Evolutionary conservation across 2,797 vertebrate genomes (phyloP).

Genomic region (Adrianichthys oophorus): DNA sequence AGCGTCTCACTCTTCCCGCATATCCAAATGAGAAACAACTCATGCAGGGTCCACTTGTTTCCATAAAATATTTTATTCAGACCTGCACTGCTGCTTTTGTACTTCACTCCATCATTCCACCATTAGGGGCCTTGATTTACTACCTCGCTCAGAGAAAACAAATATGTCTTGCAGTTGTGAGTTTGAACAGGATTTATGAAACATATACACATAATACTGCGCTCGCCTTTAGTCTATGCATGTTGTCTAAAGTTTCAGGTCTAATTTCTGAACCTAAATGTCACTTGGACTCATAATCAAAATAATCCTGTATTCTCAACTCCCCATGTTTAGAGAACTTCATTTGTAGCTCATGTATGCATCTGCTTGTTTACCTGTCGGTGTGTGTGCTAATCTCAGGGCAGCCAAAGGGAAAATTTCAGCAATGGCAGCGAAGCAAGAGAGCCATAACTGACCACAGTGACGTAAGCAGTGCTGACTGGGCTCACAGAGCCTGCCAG

Average conservation of each 20-base stretch:
- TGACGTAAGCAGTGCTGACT: constrained; percentile 53
- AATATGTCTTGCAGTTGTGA: constrained; percentile 21
- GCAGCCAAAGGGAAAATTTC: constrained; percentile 51
- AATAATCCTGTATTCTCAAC: constrained; percentile 23
- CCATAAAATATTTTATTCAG: constrained; percentile 13
- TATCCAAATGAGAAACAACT: constrained; percentile 7
- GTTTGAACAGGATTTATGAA: constrained; percentile 45
- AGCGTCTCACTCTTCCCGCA: not conserved
- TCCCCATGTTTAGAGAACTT: constrained; percentile 27
- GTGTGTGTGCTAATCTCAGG: constrained; percentile 51
- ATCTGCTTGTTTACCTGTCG: constrained; percentile 46
- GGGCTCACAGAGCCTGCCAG: constrained; percentile 14
- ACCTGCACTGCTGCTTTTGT: constrained; percentile 11
- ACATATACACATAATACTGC: not conserved
- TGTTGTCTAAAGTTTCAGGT: constrained; percentile 18
- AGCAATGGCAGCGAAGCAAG: constrained; percentile 45
- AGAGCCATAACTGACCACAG: constrained; percentile 67
- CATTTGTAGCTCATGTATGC: constrained; percentile 54
- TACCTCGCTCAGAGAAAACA: constrained; percentile 28
- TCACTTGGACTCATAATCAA: constrained; percentile 21
- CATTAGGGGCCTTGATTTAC: constrained; percentile 33
- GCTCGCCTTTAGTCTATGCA: constrained; percentile 7
- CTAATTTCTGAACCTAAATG: constrained; percentile 11
- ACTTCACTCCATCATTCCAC: constrained; percentile 14
- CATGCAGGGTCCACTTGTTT: constrained; percentile 7